Evolutionary conservation across 2,888 invertebrate genomes (phyloP).

Genomic region (Eurytoma californica): DNA sequence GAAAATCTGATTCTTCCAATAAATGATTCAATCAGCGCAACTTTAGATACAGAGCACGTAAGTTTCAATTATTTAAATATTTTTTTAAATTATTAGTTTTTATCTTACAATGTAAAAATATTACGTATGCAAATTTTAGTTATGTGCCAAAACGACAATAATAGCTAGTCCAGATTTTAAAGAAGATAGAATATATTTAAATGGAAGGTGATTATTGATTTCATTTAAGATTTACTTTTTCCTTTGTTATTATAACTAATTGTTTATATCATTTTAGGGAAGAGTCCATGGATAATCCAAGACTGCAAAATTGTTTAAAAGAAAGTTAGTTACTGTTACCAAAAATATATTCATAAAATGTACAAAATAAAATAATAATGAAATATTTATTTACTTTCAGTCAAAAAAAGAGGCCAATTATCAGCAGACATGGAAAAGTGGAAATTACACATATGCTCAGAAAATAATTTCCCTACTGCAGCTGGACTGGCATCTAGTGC

Average conservation of each 20-base stretch:
- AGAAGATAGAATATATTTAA: constrained; percentile 91
- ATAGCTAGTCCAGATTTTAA: constrained; percentile 83
- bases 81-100: background rate
- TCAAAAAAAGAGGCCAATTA: constrained; percentile 75
- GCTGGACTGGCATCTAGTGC: constrained; percentile 99
- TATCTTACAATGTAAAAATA: background rate
- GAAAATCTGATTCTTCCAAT: constrained; percentile 94
- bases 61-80: constrained; percentile 56
- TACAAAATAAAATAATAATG: too few relatives aligned
- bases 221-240: constrained; percentile 14
- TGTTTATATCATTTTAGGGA: constrained; percentile 76
- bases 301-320: constrained; percentile 46
- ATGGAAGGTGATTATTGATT: constrained; percentile 79
- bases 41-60: constrained; percentile 88
- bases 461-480: constrained; percentile 98
- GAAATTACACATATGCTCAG: constrained; percentile 89
- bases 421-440: constrained; percentile 78
- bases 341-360: background rate
- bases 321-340: constrained; percentile 75
- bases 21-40: constrained; percentile 97
- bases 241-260: background rate
- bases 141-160: constrained; percentile 94
- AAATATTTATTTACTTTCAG: constrained; percentile 67
- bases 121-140: constrained; percentile 74
- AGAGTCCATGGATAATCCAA: constrained; percentile 71